phyloP scores from a whole-genome alignment of 2,113 vertebrate species.

The Uria aalge region DNA sequence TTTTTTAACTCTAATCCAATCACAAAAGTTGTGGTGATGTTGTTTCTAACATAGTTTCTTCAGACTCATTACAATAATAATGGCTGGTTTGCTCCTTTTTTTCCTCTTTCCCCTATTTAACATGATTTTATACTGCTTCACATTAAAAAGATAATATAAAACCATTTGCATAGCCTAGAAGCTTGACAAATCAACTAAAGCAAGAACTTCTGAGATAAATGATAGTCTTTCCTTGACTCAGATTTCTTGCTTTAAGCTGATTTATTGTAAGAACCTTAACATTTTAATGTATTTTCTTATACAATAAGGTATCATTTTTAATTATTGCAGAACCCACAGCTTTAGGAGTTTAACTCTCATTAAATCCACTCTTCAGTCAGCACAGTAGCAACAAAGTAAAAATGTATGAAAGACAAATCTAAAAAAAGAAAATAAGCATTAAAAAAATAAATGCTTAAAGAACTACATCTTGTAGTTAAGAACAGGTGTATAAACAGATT shows the following conservation, averaged over 20 bases:
- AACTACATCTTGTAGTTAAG: neutral
- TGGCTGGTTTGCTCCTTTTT: neutral
- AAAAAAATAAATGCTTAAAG: neutral
- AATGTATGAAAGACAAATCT: neutral
- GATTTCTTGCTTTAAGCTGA: constrained; percentile 11
- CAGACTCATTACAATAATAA: neutral
- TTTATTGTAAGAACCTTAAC: neutral
- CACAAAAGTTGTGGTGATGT: neutral
- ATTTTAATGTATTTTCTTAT: neutral
- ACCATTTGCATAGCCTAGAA: neutral
- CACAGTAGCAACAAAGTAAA: neutral
- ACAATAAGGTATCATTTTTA: neutral
- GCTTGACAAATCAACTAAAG: neutral
- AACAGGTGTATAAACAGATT: neutral
- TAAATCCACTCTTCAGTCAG: neutral
- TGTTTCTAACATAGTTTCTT: neutral
- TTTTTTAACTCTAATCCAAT: neutral
- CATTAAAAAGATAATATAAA: neutral
- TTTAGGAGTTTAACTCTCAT: neutral
- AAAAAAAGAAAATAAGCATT: neutral
- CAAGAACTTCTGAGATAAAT: neutral
- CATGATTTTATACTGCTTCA: neutral
- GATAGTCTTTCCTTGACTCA: neutral
- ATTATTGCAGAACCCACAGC: neutral
- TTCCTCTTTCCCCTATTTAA: neutral